Base-by-base conservation (phyloP, 2,888 invertebrate species). In the Sipha maydis region DNA sequence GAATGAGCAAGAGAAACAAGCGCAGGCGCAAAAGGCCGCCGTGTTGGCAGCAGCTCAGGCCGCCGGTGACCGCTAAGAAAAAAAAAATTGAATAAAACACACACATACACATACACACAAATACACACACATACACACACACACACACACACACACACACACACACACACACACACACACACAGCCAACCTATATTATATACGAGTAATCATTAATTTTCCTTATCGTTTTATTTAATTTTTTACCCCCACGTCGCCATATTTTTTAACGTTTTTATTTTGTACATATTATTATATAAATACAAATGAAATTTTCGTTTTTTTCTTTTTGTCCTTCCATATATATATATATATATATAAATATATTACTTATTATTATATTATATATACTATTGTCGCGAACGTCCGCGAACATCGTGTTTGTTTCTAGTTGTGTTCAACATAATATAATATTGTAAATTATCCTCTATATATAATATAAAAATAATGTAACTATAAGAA, bases 1-100 rank as follows among this genome's bases (percentile, higher is more conserved):
- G 92, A 98, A 99, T 93, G 98, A 98, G 93, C 98, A 98, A 92
- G 98, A 98, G 92, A 97, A 98, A 92, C 97, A 97, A 92, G 97
- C 97, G 92, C 97, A 97, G 92, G 97, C 97, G 92, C 96, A 97
- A 93, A 97, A 97, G 92, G 95, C 95, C 89, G 96, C 95, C 90
- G 95, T 95, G 91, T 95, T 95, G 89, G 95, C 95, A 90, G 95
- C 95, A 90, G 96, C 96, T 91, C 96, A 94, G 91, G 95, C 94
- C 91, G 93, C 93, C 90, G 93, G 93, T 90, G 93, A 93, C 90
- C 80, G 89, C 82, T 83, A 71, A 73, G 69, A 77, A 41, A 69
- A 75, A 56, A 69, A 28, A 56, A 83, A 56, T n/a, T n/a, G 75
- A 84, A 89, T 54, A 71, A 76, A 77, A 82, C 34, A 83, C n/a